Conservation (phyloP, 2,888 invertebrate genomes). For the Argynnis bischoffii region DNA sequence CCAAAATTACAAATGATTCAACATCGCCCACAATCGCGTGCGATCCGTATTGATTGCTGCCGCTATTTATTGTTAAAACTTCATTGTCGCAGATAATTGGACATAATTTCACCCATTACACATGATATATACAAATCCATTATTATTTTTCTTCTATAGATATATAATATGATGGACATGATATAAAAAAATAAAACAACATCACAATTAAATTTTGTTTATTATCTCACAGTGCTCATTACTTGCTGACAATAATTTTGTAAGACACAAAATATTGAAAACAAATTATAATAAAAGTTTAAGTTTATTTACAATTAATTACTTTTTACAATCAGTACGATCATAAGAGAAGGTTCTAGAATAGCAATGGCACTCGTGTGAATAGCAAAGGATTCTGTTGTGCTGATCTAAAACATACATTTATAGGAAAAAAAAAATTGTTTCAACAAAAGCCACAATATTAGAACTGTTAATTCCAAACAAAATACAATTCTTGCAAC, state of each 20-base stretch:
- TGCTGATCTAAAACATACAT: constrained; percentile 22
- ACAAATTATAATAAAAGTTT: constrained; percentile 38
- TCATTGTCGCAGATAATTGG: constrained; percentile 15
- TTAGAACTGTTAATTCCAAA: constrained; percentile 35
- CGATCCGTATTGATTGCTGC: constrained; percentile 29
- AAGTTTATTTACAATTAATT: constrained; percentile 56
- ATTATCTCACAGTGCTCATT: constrained; percentile 71
- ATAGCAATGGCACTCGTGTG: constrained; percentile 61
- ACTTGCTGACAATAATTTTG: constrained; percentile 64
- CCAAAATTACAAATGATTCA: constrained; percentile 8
- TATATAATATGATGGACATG: not conserved
- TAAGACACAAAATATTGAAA: constrained; percentile 66
- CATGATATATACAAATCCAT: not conserved
- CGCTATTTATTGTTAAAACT: constrained; percentile 15
- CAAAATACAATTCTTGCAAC: constrained; percentile 31
- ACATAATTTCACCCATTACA: constrained; percentile 6
- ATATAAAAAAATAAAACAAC: constrained; percentile 49
- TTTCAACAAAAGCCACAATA: constrained; percentile 38
- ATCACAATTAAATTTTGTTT: constrained; percentile 63
- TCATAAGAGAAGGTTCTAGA: constrained; percentile 42
- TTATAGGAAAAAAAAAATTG: constrained; percentile 20
- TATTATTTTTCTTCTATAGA: not conserved
- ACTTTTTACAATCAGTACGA: constrained; percentile 43
- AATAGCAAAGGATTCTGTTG: constrained; percentile 34
- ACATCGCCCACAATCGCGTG: constrained; percentile 33